Evolutionary conservation across 30 jellyfish, hydroid and myxozoan genomes (phyloP).

Genomic region (Phacellophora camtschatica): DNA sequence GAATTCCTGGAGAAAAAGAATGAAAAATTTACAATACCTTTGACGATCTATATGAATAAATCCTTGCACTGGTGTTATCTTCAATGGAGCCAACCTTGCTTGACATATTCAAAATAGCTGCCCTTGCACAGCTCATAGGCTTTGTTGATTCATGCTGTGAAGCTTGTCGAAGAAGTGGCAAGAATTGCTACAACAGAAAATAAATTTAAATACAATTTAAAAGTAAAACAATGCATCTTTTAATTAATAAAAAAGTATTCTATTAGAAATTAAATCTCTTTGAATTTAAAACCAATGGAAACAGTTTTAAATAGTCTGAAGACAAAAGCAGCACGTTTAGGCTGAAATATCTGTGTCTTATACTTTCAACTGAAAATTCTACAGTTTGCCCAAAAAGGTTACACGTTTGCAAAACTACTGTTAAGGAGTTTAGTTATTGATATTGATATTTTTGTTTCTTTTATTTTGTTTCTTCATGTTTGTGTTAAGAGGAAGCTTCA

Average conservation of each 20-base stretch:
- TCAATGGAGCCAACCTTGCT: constrained; percentile 73
- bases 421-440: no score
- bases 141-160: constrained; percentile 31
- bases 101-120: constrained; percentile 81
- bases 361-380: no score
- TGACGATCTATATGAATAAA: constrained; percentile 60
- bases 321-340: no score
- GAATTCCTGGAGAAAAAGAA: not conserved
- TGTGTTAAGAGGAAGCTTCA: no score
- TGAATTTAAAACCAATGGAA: no score
- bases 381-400: no score
- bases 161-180: constrained; percentile 73
- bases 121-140: constrained; percentile 73
- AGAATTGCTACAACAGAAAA: constrained; percentile 56
- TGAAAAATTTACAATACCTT: constrained; percentile 36
- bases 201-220: not conserved
- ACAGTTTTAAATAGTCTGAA: not conserved
- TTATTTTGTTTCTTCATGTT: no score
- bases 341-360: no score
- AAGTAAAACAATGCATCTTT: not conserved
- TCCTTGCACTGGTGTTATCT: constrained; percentile 54
- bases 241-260: not conserved
- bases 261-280: no score
- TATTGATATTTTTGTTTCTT: no score
- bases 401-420: no score